phyloP scores from a whole-genome alignment of 2,113 vertebrate genomes.

The Tragelaphus buxtoni region DNA sequence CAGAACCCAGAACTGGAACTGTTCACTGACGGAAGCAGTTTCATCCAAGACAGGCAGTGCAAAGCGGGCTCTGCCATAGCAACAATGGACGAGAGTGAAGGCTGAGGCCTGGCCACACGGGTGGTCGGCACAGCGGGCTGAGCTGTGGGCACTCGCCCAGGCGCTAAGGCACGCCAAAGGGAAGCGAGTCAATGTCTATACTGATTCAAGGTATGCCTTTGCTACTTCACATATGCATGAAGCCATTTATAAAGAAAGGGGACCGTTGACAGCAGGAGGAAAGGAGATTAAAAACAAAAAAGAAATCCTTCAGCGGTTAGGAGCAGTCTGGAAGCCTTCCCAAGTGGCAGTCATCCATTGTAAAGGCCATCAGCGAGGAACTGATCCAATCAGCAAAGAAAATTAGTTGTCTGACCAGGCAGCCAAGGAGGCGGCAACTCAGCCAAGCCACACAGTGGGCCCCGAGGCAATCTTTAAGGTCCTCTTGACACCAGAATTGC shows the following conservation, averaged over 20 bases:
- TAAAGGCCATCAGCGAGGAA: not conserved
- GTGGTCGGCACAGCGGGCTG: not conserved
- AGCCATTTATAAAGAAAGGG: not conserved
- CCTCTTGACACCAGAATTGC: not conserved
- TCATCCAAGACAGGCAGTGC: not conserved
- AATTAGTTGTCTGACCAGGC: not conserved
- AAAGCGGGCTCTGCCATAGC: not conserved
- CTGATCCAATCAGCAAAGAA: not conserved
- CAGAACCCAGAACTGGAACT: not conserved
- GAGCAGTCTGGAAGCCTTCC: not conserved
- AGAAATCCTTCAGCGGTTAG: not conserved
- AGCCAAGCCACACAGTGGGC: not conserved
- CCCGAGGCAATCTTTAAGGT: not conserved
- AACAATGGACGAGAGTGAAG: not conserved
- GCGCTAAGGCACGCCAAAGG: rapidly evolving
- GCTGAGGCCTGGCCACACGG: not conserved
- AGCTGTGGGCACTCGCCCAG: not conserved
- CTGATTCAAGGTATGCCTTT: not conserved
- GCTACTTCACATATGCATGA: not conserved
- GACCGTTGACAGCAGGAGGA: not conserved
- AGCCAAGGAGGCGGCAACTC: rapidly evolving
- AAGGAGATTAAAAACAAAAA: not conserved
- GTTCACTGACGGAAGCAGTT: not conserved
- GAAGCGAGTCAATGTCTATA: not conserved
- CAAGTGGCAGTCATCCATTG: not conserved